Evolutionary conservation across 2,888 invertebrate species (phyloP).

Genomic region (Sepioteuthis lessoniana): DNA sequence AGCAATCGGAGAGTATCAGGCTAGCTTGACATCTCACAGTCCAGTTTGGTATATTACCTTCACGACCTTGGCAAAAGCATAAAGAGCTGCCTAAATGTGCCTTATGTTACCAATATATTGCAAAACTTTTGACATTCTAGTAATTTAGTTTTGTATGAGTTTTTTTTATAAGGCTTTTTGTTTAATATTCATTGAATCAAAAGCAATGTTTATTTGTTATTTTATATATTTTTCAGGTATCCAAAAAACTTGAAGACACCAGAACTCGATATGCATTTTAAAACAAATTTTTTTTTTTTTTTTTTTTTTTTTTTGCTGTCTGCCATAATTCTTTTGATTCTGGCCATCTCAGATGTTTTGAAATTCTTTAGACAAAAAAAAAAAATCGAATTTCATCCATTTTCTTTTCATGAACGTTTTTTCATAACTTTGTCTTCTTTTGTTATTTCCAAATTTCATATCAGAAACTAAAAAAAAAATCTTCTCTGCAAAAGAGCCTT

Average conservation of each 20-base stretch:
- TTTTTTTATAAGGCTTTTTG: no score
- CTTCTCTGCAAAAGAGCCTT: neutral
- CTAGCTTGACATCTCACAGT: no score
- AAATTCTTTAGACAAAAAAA: neutral
- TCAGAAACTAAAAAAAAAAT: neutral
- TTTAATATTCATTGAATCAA: no score
- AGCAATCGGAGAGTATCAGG: no score
- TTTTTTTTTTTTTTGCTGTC: neutral
- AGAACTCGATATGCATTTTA: conserved; percentile 99
- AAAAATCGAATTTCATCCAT: neutral
- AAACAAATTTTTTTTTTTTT: conserved; percentile 61
- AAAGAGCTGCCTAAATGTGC: no score
- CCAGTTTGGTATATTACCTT: no score
- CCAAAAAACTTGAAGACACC: conserved; percentile 98
- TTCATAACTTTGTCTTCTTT: neutral
- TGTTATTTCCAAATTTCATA: neutral
- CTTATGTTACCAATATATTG: no score
- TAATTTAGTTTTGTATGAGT: no score
- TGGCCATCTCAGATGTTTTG: neutral
- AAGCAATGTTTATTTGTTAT: neutral
- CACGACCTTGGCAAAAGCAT: no score
- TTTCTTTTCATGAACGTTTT: neutral
- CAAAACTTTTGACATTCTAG: no score
- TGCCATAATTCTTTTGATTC: neutral
- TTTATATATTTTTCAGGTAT: conserved; percentile 78